phyloP scores from a whole-genome alignment of 2,888 invertebrate species.

The Parnassius glacialis region DNA sequence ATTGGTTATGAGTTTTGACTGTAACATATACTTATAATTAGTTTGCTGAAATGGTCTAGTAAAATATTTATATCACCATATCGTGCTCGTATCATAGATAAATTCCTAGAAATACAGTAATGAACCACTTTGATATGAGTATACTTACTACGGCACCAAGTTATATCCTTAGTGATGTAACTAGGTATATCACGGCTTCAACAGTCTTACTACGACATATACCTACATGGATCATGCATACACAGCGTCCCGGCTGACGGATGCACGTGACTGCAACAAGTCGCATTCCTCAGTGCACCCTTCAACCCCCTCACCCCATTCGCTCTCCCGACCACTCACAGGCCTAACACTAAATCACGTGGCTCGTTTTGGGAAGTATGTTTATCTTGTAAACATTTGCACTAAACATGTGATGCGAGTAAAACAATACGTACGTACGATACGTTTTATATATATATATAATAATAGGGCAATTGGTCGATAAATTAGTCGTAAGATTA shows the following conservation, averaged over 20 bases:
- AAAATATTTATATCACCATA: too few species aligned
- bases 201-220: neutral
- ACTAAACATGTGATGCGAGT: conserved; percentile 18
- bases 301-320: conserved; percentile 34
- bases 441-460: neutral
- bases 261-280: conserved; percentile 69
- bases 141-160: too few species aligned
- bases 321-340: conserved; percentile 34
- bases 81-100: too few species aligned
- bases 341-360: conserved; percentile 39
- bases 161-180: too few species aligned
- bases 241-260: conserved; percentile 40
- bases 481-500: too few species aligned
- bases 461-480: too few species aligned
- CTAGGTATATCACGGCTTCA: too few species aligned
- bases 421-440: conserved; percentile 4
- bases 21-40: too few species aligned
- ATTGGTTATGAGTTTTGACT: too few species aligned
- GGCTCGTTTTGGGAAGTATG: conserved; percentile 24
- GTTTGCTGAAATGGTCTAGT: too few species aligned
- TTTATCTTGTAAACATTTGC: conserved; percentile 27
- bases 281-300: conserved; percentile 48
- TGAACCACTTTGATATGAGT: too few species aligned
- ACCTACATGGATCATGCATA: neutral
- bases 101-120: too few species aligned